A percentile compares a stretch with the other conserved stretches of the same genome.
Evolutionary conservation across 2,113 vertebrate species (phyloP).

Genomic region (Chrysemys picta): DNA sequence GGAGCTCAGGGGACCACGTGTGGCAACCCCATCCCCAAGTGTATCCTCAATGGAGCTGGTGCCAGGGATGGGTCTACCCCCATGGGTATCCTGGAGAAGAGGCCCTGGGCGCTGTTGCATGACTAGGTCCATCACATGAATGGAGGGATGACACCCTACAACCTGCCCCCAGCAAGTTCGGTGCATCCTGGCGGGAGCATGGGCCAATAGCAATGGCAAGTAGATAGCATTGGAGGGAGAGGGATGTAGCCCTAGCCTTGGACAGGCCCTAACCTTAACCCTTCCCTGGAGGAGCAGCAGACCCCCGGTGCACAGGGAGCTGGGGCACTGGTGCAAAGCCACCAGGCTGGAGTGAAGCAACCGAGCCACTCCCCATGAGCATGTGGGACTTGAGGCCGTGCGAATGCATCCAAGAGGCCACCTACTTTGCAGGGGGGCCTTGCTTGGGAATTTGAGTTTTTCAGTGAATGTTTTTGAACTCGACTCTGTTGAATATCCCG

Average conservation of each 20-base stretch:
- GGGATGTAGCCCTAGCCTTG: not conserved
- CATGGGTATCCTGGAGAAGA: not conserved
- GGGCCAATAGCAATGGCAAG: not conserved
- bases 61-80: not conserved
- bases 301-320: not conserved
- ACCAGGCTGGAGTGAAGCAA: not conserved
- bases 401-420: not conserved
- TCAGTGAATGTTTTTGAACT: not conserved
- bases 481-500: not conserved
- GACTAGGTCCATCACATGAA: not conserved
- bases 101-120: not conserved
- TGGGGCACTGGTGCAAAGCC: not conserved
- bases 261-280: not conserved
- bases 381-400: not conserved
- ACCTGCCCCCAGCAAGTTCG: not conserved
- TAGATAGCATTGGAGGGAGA: not conserved
- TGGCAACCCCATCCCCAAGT: too few species aligned
- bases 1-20: not conserved
- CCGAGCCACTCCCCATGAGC: not conserved
- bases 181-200: not conserved
- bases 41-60: not conserved
- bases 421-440: not conserved
- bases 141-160: not conserved
- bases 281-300: not conserved
- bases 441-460: not conserved